Percentiles rank a stretch among this genome's conserved stretches.
Conservation (phyloP, 2,888 invertebrate species). For the Diarsia brunnea region DNA sequence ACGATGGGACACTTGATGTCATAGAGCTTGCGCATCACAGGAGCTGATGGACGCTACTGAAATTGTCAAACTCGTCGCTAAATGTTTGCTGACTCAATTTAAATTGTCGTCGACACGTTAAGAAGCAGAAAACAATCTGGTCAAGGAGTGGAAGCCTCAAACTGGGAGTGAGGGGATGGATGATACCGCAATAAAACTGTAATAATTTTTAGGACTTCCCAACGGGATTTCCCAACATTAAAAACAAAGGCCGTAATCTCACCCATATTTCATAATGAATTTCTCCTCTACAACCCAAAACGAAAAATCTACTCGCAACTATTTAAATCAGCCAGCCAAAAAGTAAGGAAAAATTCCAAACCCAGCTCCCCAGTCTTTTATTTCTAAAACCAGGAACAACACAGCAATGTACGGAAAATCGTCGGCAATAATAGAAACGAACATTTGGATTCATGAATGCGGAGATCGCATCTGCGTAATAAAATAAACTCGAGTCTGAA, state of each 20-base stretch:
- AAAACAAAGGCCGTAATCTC: not conserved
- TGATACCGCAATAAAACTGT: not conserved
- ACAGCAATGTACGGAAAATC: conserved; percentile 59
- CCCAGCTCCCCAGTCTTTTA: conserved; percentile 37
- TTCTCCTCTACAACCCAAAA: not conserved
- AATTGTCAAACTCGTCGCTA: no score
- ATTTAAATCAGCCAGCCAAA: conserved; percentile 48
- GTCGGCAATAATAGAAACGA: conserved; percentile 74
- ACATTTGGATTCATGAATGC: conserved; percentile 79
- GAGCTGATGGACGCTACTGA: no score
- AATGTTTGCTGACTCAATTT: no score
- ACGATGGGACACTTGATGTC: no score
- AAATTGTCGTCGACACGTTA: no score
- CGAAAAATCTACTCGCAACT: not conserved
- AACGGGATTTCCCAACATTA: not conserved
- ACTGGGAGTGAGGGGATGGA: not conserved
- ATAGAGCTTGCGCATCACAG: no score
- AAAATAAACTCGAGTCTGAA: conserved; percentile 64
- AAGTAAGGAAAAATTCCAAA: conserved; percentile 35
- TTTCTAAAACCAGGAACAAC: conserved; percentile 56
- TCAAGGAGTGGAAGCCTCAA: not conserved
- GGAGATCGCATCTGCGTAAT: conserved; percentile 70
- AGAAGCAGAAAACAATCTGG: not conserved
- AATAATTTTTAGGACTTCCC: not conserved
- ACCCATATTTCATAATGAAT: not conserved